Conservation (phyloP, 1,140 invertebrate species). For the Lepidotrigona ventralis region DNA sequence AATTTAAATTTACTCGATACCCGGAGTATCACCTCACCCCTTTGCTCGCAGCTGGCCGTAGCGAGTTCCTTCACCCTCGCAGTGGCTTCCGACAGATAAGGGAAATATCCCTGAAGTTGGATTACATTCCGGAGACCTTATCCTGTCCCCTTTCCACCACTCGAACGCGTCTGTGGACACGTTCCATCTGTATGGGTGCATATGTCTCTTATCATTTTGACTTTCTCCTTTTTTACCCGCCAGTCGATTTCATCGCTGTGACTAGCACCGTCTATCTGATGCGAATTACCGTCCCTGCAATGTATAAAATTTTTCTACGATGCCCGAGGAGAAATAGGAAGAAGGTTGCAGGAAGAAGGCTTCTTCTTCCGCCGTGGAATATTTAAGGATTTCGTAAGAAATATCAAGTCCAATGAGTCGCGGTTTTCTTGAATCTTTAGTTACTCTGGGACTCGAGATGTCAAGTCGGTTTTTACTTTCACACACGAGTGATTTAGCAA, state of each 20-base stretch:
- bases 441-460: background rate
- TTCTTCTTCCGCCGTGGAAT: background rate
- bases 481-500: background rate
- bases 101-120: conserved; percentile 56
- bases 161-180: conserved; percentile 25
- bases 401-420: background rate
- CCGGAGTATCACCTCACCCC: conserved; percentile 35
- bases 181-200: conserved; percentile 26
- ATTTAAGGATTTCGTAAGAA: background rate
- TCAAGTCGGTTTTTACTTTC: background rate
- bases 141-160: conserved; percentile 24
- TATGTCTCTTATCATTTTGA: conserved; percentile 26
- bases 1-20: conserved; percentile 68
- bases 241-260: background rate
- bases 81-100: conserved; percentile 59
- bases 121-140: conserved; percentile 56
- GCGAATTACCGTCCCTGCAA: background rate
- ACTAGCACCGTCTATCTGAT: background rate
- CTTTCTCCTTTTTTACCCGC: conserved; percentile 3
- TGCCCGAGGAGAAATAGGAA: background rate
- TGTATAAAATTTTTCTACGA: background rate
- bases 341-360: background rate
- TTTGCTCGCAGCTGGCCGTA: conserved; percentile 13
- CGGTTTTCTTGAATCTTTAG: background rate
- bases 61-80: conserved; percentile 39